Evolutionary conservation across 2,113 vertebrate species (phyloP).

Genomic region (Cygnus atratus): DNA sequence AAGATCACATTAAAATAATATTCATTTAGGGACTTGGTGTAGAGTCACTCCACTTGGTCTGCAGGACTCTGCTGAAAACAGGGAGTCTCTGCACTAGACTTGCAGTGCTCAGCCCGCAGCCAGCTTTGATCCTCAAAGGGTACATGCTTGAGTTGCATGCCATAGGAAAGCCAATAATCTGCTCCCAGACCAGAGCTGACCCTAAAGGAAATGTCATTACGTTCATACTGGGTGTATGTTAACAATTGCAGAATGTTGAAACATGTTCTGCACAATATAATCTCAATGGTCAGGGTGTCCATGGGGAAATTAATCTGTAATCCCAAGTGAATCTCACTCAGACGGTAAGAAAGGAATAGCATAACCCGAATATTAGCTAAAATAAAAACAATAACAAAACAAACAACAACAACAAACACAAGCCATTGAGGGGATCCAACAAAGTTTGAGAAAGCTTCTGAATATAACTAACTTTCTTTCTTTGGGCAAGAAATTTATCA

Average conservation of each 20-base stretch:
- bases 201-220: background rate
- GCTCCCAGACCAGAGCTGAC: background rate
- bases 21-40: background rate
- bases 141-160: background rate
- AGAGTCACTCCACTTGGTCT: background rate
- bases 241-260: background rate
- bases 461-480: background rate
- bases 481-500: rapidly evolving
- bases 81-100: background rate
- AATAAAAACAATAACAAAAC: background rate
- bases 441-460: background rate
- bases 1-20: background rate
- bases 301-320: background rate
- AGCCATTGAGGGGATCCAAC: background rate
- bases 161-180: background rate
- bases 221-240: background rate
- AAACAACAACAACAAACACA: background rate
- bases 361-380: background rate
- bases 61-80: background rate
- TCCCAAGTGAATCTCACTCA: background rate
- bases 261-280: background rate
- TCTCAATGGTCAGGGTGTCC: background rate
- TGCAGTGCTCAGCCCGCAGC: no score
- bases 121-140: background rate
- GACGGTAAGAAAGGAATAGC: background rate